Conservation (phyloP, 35 echinoderm and acorn worm species). For the Ptychodera flava region DNA sequence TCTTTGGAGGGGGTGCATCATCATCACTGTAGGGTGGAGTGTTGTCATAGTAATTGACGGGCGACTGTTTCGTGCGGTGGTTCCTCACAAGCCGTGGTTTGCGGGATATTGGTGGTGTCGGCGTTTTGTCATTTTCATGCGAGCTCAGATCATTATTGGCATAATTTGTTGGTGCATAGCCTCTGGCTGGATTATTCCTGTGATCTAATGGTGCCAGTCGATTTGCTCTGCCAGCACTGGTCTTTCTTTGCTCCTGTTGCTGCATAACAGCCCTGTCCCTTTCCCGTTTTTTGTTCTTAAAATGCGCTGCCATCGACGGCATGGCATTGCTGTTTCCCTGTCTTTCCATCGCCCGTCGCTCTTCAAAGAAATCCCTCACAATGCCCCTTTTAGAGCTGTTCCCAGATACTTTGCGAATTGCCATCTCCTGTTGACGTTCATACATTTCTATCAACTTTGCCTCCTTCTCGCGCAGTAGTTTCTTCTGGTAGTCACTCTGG, state of each 20-base stretch:
- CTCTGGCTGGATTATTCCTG: neutral
- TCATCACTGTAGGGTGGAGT: neutral
- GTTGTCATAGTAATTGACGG: neutral
- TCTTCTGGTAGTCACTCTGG: slow-evolving; percentile 55
- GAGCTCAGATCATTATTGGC: slow-evolving; percentile 4
- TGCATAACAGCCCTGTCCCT: neutral
- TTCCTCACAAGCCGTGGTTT: neutral
- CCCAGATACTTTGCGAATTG: slow-evolving; percentile 28
- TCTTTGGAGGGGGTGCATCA: neutral
- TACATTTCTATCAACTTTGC: slow-evolving; percentile 71
- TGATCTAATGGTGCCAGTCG: neutral
- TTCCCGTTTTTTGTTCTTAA: slow-evolving; percentile 46
- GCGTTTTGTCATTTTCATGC: slow-evolving; percentile 3
- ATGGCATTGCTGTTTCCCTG: slow-evolving; percentile 5
- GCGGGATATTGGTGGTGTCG: neutral
- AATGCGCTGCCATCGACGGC: slow-evolving; percentile 40
- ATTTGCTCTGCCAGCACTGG: neutral
- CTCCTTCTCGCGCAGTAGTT: slow-evolving; percentile 74
- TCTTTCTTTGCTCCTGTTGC: neutral
- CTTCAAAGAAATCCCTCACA: slow-evolving; percentile 76
- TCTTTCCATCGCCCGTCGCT: slow-evolving; percentile 56
- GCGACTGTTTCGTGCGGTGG: slow-evolving; percentile 12
- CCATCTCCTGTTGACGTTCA: slow-evolving; percentile 51
- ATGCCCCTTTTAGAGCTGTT: slow-evolving; percentile 39
- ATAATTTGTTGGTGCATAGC: neutral